Base-by-base conservation (phyloP, 2,797 vertebrate species). In the Urophycis tenuis region DNA sequence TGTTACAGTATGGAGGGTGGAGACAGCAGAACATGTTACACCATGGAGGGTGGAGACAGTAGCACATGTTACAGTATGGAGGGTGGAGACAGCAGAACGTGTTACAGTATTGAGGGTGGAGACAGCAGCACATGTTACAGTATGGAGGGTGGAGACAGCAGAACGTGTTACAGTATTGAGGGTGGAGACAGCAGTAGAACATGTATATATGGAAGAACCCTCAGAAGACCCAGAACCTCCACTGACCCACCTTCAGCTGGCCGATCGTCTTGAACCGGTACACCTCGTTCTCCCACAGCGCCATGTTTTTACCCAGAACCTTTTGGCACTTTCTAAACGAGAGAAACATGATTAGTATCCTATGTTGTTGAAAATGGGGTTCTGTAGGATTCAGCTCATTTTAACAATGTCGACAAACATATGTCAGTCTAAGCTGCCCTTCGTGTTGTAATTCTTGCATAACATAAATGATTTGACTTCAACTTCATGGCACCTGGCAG, bases 291-390 rank as follows among this genome's bases (percentile, higher is more conserved):
- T 99, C 98, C 98, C 98, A 99, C 22, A 99, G 93, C 76, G 96
- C 96, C 93, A 97, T 96, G 91, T 99, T 99, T 92, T 98, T 99
- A 41, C 98, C 97, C 76, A 99, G 95, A 87, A 99, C 96, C 88
- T 98, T 99, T 88, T 98, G 97, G 87, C 97, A 99, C 88, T 99
- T 99, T 81, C 98, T 99, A 86, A 73, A 86, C 3, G n/a, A 67
- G 60, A 67, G 60, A 67, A 29, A 67, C 60, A 30, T 12, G 53
- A 29, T 67, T 67, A 60, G 12, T 29, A 29, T 14, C 29, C 60
- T 12, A 67, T 19, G 29, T 67, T 3, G 12, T 11, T 29, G 53
- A 53, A 53, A 53, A 53, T 53, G 45, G 5, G 45, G 22, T 53
- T 53, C 17, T 53, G 19, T 60, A 60, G 53, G 53, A 60, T 67